These are phyloP conservation scores for Dendropsophus ebraccatus DNA, from an alignment of 2,113 vertebrate species.

Conservation along the genomic window DNA sequence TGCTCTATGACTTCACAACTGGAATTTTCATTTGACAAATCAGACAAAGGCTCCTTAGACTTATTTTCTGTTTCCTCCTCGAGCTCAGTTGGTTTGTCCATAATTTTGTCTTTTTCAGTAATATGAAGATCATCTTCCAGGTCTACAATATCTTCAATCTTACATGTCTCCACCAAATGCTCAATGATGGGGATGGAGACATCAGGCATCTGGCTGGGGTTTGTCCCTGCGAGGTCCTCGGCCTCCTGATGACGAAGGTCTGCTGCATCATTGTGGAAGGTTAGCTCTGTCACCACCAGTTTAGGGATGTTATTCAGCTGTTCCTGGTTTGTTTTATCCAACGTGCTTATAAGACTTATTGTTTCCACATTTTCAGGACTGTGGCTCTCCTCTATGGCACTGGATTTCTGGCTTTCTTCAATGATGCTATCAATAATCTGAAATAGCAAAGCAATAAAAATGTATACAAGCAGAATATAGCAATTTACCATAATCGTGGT, in stretches of 20 bases:
- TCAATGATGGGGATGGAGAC: conserved; percentile 59
- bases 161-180: conserved; percentile 60
- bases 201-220: conserved; percentile 60
- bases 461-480: background rate
- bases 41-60: conserved; percentile 72
- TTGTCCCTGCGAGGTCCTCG: conserved; percentile 62
- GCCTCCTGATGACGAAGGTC: conserved; percentile 54
- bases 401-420: conserved; percentile 90
- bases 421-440: conserved; percentile 98
- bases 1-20: conserved; percentile 75
- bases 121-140: conserved; percentile 60
- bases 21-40: conserved; percentile 67
- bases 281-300: conserved; percentile 65
- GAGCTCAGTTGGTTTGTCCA: conserved; percentile 57
- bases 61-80: conserved; percentile 68
- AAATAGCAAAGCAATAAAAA: background rate
- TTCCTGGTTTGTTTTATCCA: conserved; percentile 66
- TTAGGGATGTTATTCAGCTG: conserved; percentile 67
- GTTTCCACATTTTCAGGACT: conserved; percentile 63
- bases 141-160: conserved; percentile 61
- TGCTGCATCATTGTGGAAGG: conserved; percentile 62
- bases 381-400: conserved; percentile 74
- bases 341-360: conserved; percentile 59
- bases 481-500: no score
- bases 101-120: conserved; percentile 61